These are phyloP conservation scores for Phengaris arion DNA, from an alignment of 2,888 invertebrate genomes.

Conservation along the genomic window DNA sequence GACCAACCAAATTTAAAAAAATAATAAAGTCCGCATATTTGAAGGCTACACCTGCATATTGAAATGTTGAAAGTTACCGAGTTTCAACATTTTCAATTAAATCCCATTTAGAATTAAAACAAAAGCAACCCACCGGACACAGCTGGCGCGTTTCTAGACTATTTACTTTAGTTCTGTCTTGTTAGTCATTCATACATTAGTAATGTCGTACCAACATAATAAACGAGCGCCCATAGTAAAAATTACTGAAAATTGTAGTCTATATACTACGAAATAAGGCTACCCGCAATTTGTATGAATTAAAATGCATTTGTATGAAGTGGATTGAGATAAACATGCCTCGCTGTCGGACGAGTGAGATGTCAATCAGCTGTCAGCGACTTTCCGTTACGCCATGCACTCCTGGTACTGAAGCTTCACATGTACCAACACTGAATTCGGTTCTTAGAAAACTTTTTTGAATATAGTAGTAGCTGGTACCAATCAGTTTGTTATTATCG, in stretches of 20 bases:
- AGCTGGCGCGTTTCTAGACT: slow-evolving; percentile 73
- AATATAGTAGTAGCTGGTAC: background rate
- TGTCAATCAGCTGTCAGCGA: slow-evolving; percentile 77
- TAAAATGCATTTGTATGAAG: slow-evolving; percentile 39
- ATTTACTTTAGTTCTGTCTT: slow-evolving; percentile 77
- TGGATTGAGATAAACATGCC: slow-evolving; percentile 74
- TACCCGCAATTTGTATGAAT: background rate
- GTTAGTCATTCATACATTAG: slow-evolving; percentile 78
- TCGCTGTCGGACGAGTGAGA: slow-evolving; percentile 70
- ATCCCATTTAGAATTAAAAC: slow-evolving; percentile 75
- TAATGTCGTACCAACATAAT: slow-evolving; percentile 54
- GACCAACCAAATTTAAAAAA: background rate
- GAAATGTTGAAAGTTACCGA: slow-evolving; percentile 51
- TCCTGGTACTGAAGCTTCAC: slow-evolving; percentile 64
- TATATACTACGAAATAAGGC: slow-evolving; percentile 28
- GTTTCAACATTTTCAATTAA: slow-evolving; percentile 70
- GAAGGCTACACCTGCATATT: slow-evolving; percentile 39
- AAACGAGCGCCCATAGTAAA: slow-evolving; percentile 28
- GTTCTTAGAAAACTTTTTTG: slow-evolving; percentile 13
- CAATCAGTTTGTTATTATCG: background rate
- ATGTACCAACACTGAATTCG: slow-evolving; percentile 55
- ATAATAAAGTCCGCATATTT: slow-evolving; percentile 1
- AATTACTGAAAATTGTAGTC: slow-evolving; percentile 39
- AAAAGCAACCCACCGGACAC: slow-evolving; percentile 74
- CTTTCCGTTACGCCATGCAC: slow-evolving; percentile 68